A percentile compares a stretch with the other conserved stretches of the same genome.
Conservation (phyloP, 2,113 vertebrate genomes). For the Silurus meridionalis region DNA sequence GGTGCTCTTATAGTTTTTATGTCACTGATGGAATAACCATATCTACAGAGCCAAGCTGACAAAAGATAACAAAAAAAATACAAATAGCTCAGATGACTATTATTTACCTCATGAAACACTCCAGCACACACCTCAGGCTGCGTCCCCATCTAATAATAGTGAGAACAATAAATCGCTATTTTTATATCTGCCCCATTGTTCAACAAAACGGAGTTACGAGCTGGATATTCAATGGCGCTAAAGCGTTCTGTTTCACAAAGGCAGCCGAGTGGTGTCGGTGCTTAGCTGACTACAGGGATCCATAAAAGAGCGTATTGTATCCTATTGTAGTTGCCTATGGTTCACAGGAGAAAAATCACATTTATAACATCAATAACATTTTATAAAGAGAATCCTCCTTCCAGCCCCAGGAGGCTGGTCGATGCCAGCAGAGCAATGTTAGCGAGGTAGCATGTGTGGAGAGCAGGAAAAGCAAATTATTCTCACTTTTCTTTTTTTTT, state of each 20-base stretch:
- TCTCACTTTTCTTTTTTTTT: constrained; percentile 13
- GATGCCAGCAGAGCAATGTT: constrained; percentile 22
- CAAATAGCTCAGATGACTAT: background rate
- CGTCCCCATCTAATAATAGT: background rate
- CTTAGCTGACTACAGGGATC: constrained; percentile 1
- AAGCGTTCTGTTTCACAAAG: constrained; percentile 14
- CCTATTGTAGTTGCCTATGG: background rate
- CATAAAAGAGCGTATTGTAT: background rate
- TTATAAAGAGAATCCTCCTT: constrained; percentile 43
- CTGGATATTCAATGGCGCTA: constrained; percentile 11
- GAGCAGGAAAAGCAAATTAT: constrained; percentile 36
- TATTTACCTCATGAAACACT: constrained; percentile 2
- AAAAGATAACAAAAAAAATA: background rate
- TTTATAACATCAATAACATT: constrained; percentile 57
- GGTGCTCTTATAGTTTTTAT: background rate
- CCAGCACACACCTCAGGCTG: background rate
- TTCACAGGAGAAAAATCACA: constrained; percentile 39
- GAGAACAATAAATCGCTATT: constrained; percentile 4
- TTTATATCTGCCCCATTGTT: background rate
- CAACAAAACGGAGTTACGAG: constrained; percentile 16
- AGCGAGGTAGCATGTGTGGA: constrained; percentile 19
- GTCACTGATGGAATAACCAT: background rate
- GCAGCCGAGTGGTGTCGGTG: background rate
- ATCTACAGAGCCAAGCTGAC: background rate
- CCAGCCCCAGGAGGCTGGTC: constrained; percentile 25